Evolutionary conservation across 2,113 vertebrate species (phyloP), one percentile per base, ranked within the genome.

Genomic region (Platichthys flesus): DNA sequence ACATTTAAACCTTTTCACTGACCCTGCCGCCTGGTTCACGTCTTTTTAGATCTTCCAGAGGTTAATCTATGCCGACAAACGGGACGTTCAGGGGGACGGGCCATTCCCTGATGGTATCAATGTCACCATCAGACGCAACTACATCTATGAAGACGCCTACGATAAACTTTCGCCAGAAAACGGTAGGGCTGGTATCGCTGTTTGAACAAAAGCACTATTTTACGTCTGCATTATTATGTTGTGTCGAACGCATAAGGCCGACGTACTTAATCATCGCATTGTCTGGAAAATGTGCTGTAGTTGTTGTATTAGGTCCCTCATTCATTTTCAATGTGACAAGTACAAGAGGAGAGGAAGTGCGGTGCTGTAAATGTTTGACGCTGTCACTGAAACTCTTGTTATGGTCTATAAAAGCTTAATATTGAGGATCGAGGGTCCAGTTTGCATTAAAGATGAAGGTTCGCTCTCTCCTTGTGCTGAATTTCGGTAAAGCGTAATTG

Each of bases 151-250:
- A 89, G 98, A 99, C 68, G 98, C 98, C 59, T 99, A 99, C 58
- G 98, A 99, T 91, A 99, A 99, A 74, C 95, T 99, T 74, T 99
- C 98, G 55, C 98, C 97, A 45, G 98, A 99, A 93, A 99, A 99
- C 10, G 98, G 98, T 99, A 94, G 1, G 40, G 12, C 13, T 28
- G 35, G 13, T 57, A 0, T 37, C 10, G 1, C 2, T 15, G 0
- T 64, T 61, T 20, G 16, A 28, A 31, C 58, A 54, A 60, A 23
- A 56, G 7, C 56, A 23, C 6, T 0, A 9, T 52, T 71, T 56
- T 20, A 51, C n/a, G 2, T 28, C 2, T 61, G 59, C 10, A 8
- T 76, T 65, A 15, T 68, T 68, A 18, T 15, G 45, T 49, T 49
- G 45, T 47, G 18, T 61, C 77, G 7, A 64, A 74, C 12, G 12